Evolutionary conservation across 64 coral and sea anemone genomes (phyloP), one percentile per base, ranked within the genome.

Genomic region (Astreopora myriophthalma): DNA sequence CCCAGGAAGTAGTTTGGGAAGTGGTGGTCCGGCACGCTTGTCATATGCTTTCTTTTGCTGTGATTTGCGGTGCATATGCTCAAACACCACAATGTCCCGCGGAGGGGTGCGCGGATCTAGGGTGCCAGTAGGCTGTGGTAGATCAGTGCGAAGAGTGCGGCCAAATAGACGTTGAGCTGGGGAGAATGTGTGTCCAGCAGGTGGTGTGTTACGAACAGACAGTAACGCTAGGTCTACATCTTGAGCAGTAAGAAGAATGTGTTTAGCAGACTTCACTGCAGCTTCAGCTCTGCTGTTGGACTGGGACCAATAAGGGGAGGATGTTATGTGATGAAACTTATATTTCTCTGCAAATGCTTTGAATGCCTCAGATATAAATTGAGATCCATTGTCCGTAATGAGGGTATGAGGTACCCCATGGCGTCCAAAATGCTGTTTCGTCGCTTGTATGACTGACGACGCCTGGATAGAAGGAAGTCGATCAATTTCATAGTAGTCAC

Each of bases 21-120:
- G 86, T 13, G 79, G 79, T 32, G 80, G 25, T 1, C 93, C 57
- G 20, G 93, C 87, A 67, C 11, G 39, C 69, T 90, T 94, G 38
- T 94, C 79, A 78, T 90, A 94, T 52, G 87, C 87, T 16, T 68
- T 60, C 70, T 90, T 94, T 64, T 94, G 93, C 13, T 74, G 69
- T 13, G 64, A 28, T 74, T 84, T 89, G 11, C 78, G 52, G 42
- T 67, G 73, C 28, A 73, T 28, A 31, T 77, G 73, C 23, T 88
- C 87, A 13, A 34, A 6, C 22, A 89, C 74, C 27, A 79, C 87
- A 24, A 37, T 75, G 60, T 89, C 74, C 16, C 69, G 49, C 65
- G 71, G 71, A 8, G 86, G 25, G 16, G 49, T 64, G 52, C 17
- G 39, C 12, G 87, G 73, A 30, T 89, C 69, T 44, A 88, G n/a